phyloP scores from a whole-genome alignment of 2,888 invertebrate genomes.

The Cheiracanthium punctorium region DNA sequence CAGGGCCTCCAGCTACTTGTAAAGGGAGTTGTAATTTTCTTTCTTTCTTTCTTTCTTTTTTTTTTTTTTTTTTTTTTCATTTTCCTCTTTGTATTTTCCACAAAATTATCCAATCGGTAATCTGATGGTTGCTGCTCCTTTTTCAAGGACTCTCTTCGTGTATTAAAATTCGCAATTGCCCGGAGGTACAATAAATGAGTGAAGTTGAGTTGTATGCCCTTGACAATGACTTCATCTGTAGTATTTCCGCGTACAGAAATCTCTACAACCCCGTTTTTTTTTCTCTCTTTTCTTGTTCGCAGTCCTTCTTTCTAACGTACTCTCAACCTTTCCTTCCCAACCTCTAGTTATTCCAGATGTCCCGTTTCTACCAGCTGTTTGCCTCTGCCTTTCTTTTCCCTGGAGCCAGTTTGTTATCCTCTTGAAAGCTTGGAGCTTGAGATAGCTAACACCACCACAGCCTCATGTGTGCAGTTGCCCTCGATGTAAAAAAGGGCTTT shows the following conservation, averaged over 20 bases:
- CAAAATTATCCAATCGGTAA: constrained; percentile 11
- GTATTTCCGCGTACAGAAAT: constrained; percentile 35
- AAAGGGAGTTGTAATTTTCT: not conserved
- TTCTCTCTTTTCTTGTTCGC: no score
- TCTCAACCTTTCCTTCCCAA: not conserved
- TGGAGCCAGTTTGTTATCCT: no score
- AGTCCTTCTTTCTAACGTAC: no score
- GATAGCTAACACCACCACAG: no score
- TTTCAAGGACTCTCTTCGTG: constrained; percentile 28
- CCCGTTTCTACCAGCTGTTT: constrained; percentile 22
- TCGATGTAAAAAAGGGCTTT: no score
- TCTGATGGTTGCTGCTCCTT: not conserved
- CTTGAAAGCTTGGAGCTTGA: no score
- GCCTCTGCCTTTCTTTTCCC: constrained; percentile 13
- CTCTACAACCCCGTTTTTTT: not conserved
- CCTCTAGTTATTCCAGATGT: constrained; percentile 27
- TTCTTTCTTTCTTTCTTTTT: not conserved
- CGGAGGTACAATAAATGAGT: not conserved
- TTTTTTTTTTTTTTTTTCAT: not conserved
- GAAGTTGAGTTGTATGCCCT: constrained; percentile 13
- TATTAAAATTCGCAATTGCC: constrained; percentile 6
- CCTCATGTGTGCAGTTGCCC: no score
- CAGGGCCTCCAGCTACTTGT: not conserved
- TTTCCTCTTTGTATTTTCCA: not conserved
- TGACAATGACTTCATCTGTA: constrained; percentile 42